A percentile compares a stretch with the other conserved stretches of the same genome.
Conservation (phyloP, 1,140 invertebrate genomes). For the Drosophila aff. region DNA sequence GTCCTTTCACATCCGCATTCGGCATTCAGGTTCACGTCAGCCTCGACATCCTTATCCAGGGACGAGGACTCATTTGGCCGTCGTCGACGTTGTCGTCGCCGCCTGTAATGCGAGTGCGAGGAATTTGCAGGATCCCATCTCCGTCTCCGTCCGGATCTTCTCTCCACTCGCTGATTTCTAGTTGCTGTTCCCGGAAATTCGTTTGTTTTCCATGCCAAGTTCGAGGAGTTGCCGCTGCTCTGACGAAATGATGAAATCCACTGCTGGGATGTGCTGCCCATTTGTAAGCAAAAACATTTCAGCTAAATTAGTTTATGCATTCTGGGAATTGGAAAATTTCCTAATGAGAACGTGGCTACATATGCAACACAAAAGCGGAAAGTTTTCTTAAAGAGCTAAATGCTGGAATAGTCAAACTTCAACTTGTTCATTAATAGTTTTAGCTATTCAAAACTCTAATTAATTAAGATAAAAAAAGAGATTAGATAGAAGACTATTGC, state of each 20-base stretch:
- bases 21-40: conserved; percentile 2
- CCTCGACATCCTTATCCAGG: conserved; percentile 25
- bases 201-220: conserved; percentile 69
- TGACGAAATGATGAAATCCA: conserved; percentile 73
- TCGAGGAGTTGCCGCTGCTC: conserved; percentile 37
- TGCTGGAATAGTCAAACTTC: not conserved
- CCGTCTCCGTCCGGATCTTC: conserved; percentile 13
- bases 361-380: conserved; percentile 14
- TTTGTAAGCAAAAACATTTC: conserved; percentile 84
- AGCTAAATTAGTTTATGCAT: conserved; percentile 80
- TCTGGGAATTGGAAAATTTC: conserved; percentile 73
- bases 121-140: conserved; percentile 32
- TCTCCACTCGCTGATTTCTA: conserved; percentile 46
- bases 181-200: conserved; percentile 30
- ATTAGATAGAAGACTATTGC: no score
- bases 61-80: conserved; percentile 63
- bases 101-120: conserved; percentile 73
- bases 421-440: not conserved
- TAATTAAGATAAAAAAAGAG: conserved; percentile 1
- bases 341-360: conserved; percentile 56
- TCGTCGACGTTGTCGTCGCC: conserved; percentile 29
- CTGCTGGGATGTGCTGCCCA: conserved; percentile 49
- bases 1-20: conserved; percentile 14
- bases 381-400: conserved; percentile 16
- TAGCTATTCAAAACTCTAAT: not conserved